phyloP scores from a whole-genome alignment of 2,888 invertebrate species.

The Nemurella pictetii region DNA sequence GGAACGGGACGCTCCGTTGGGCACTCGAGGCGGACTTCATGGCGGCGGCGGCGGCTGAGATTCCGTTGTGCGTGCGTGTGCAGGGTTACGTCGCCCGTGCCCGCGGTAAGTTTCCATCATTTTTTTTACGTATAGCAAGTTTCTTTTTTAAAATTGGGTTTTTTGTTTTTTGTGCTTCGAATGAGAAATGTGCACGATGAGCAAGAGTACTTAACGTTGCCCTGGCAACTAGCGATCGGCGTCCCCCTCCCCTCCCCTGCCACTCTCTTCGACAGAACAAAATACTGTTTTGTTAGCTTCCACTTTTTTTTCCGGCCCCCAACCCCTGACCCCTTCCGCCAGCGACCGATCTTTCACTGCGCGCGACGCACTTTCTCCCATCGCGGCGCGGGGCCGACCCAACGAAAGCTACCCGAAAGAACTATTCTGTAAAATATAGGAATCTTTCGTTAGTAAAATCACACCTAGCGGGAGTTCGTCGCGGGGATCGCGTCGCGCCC shows the following conservation, averaged over 20 bases:
- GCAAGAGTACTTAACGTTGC: slow-evolving; percentile 37
- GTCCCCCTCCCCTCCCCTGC: not conserved
- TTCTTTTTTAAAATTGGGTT: slow-evolving; percentile 8
- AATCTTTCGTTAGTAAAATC: slow-evolving; percentile 35
- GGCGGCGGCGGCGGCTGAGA: not conserved
- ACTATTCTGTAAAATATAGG: slow-evolving; percentile 39
- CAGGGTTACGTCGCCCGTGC: not conserved
- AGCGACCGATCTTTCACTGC: not conserved
- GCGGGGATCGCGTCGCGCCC: not conserved
- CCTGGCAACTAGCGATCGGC: slow-evolving; percentile 2
- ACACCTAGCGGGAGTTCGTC: slow-evolving; percentile 9
- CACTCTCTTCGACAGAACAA: slow-evolving; percentile 7
- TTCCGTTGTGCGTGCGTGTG: not conserved
- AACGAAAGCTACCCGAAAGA: not conserved
- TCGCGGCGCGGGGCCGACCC: not conserved
- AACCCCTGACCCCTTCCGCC: too few species aligned
- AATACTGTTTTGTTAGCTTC: slow-evolving; percentile 33
- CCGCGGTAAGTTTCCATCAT: not conserved
- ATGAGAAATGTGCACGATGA: slow-evolving; percentile 41
- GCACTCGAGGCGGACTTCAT: too few species aligned
- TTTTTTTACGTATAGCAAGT: slow-evolving; percentile 38
- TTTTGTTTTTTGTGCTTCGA: slow-evolving; percentile 40
- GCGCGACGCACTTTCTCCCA: not conserved
- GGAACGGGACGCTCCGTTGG: not conserved
- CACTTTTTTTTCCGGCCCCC: too few species aligned